phyloP scores from a whole-genome alignment of 2,797 vertebrate species.

The Thamnophis elegans region DNA sequence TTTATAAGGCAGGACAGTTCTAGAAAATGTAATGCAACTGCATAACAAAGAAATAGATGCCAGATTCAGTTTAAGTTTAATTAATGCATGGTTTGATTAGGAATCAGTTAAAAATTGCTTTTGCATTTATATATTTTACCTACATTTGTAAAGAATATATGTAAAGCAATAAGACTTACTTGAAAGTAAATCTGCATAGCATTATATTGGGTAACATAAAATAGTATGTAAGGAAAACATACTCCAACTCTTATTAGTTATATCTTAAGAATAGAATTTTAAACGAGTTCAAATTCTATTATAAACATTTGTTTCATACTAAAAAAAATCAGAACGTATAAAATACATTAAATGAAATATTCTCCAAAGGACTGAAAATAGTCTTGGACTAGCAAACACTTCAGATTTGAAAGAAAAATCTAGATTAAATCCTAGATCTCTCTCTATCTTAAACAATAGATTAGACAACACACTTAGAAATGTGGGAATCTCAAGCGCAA shows the following conservation, averaged over 20 bases:
- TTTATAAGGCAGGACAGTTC: not conserved
- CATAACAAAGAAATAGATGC: not conserved
- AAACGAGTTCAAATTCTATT: not conserved
- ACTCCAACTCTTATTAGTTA: not conserved
- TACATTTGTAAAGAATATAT: not conserved
- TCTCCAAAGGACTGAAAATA: not conserved
- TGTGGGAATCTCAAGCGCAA: not conserved
- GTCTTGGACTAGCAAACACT: not conserved
- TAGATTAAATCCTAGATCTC: not conserved
- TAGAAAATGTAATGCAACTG: not conserved
- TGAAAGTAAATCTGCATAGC: not conserved
- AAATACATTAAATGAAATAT: not conserved
- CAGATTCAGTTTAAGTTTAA: conserved; percentile 15
- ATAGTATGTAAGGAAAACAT: not conserved
- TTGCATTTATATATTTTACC: not conserved
- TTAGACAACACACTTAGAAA: not conserved
- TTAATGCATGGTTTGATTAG: conserved; percentile 18
- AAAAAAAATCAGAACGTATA: not conserved
- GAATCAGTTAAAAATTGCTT: not conserved
- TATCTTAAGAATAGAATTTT: not conserved
- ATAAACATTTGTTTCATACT: not conserved
- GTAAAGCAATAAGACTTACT: not conserved
- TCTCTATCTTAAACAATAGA: not conserved
- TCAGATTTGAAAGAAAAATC: not conserved
- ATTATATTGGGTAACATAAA: not conserved